Conservation (phyloP, 2,888 invertebrate species). For the Branchipolynoe longqiensis region DNA sequence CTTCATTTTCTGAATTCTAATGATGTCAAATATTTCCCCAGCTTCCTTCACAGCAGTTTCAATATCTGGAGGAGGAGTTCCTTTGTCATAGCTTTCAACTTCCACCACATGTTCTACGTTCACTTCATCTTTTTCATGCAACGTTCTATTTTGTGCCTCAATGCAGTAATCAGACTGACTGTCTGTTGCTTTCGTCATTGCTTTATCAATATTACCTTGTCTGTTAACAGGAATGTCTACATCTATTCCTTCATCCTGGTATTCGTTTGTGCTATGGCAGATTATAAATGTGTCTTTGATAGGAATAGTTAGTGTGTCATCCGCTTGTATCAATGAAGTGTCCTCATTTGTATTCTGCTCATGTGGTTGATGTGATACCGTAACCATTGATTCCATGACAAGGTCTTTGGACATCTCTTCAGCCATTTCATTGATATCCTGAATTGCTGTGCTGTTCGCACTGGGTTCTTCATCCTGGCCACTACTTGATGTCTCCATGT, state of each 20-base stretch:
- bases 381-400: neutral
- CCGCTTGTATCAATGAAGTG: neutral
- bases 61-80: constrained; percentile 30
- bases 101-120: neutral
- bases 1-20: neutral
- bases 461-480: neutral
- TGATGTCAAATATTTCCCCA: constrained; percentile 32
- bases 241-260: constrained; percentile 27
- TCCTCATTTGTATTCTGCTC: too few relatives aligned
- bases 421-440: neutral
- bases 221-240: neutral
- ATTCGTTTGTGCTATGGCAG: neutral
- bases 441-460: neutral
- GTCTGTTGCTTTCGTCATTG: neutral
- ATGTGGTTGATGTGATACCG: neutral
- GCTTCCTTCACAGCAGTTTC: constrained; percentile 28
- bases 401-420: constrained; percentile 5
- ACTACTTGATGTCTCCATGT: constrained; percentile 2
- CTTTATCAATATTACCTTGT: neutral
- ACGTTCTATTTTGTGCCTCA: neutral
- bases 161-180: neutral
- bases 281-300: neutral
- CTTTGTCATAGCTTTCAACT: neutral
- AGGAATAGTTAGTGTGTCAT: neutral
- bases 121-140: neutral